Percentiles rank a stretch among this genome's conserved stretches.
Conservation (phyloP, 2,888 invertebrate genomes). For the Onthophagus sagittarius region DNA sequence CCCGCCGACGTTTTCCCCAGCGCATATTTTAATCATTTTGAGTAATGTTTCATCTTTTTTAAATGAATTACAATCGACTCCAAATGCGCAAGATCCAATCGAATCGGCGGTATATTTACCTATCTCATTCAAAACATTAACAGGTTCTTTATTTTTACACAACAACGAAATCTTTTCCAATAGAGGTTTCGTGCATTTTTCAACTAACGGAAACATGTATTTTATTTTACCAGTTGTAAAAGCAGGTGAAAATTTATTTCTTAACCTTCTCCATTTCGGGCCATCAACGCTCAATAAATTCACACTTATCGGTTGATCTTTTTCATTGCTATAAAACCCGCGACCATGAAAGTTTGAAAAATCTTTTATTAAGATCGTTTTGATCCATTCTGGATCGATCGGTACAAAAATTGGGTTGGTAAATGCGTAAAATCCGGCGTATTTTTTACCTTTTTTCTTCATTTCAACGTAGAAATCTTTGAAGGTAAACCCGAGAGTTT, state of each 20-base stretch:
- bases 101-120: neutral
- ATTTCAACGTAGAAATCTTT: slow-evolving; percentile 11
- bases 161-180: neutral
- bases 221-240: slow-evolving; percentile 61
- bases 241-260: slow-evolving; percentile 14
- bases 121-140: neutral
- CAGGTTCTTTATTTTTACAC: neutral
- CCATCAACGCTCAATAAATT: slow-evolving; percentile 16
- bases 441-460: slow-evolving; percentile 14
- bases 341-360: slow-evolving; percentile 16
- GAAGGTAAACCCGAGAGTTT: neutral
- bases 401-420: slow-evolving; percentile 15
- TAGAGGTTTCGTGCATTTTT: neutral
- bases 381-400: slow-evolving; percentile 17
- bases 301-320: slow-evolving; percentile 13
- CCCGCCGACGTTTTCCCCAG: neutral
- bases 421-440: slow-evolving; percentile 17
- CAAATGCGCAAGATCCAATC: slow-evolving; percentile 2
- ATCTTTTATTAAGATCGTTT: slow-evolving; percentile 17
- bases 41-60: neutral
- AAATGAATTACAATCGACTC: slow-evolving; percentile 9
- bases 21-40: neutral
- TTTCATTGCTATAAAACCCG: slow-evolving; percentile 19
- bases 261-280: slow-evolving; percentile 15
- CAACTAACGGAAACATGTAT: slow-evolving; percentile 51